Conservation (phyloP, 2,888 invertebrate genomes). For the Sarcophaga carnaria region DNA sequence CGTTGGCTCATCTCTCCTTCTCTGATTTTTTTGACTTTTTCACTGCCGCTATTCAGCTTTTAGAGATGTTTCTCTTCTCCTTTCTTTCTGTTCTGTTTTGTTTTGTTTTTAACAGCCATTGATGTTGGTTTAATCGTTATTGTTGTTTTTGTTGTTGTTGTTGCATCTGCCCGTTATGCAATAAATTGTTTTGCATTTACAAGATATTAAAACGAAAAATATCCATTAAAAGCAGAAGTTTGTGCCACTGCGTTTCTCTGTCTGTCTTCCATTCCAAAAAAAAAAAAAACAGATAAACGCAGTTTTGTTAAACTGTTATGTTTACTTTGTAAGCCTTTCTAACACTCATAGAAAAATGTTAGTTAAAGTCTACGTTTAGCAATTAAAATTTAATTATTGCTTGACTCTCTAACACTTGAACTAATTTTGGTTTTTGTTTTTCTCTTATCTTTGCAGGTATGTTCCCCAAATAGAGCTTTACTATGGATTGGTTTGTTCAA, state of each 20-base stretch:
- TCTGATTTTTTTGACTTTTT: slow-evolving; percentile 26
- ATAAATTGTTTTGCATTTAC: slow-evolving; percentile 70
- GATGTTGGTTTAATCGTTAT: slow-evolving; percentile 53
- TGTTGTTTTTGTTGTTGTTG: background rate
- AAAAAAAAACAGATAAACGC: too few relatives aligned
- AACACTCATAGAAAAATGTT: slow-evolving; percentile 43
- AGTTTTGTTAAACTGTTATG: background rate
- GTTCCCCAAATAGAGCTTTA: background rate
- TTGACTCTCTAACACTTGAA: background rate
- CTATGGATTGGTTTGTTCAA: too few relatives aligned
- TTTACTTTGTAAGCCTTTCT: slow-evolving; percentile 15
- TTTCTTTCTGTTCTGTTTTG: background rate
- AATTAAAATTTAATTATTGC: background rate
- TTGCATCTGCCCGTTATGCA: slow-evolving; percentile 60
- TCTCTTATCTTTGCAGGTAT: slow-evolving; percentile 5
- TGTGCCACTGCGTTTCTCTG: background rate
- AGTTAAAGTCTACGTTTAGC: background rate
- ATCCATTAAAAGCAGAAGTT: slow-evolving; percentile 65
- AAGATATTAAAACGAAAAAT: slow-evolving; percentile 66
- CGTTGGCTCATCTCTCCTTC: slow-evolving; percentile 24
- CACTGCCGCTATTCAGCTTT: background rate
- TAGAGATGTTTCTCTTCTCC: background rate
- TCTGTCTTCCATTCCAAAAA: too few relatives aligned
- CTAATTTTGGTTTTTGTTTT: background rate
- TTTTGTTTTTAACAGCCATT: background rate